Evolutionary conservation across 1,140 invertebrate species (phyloP), one percentile per base, ranked within the genome.

Genomic region (Mercenaria mercenaria): DNA sequence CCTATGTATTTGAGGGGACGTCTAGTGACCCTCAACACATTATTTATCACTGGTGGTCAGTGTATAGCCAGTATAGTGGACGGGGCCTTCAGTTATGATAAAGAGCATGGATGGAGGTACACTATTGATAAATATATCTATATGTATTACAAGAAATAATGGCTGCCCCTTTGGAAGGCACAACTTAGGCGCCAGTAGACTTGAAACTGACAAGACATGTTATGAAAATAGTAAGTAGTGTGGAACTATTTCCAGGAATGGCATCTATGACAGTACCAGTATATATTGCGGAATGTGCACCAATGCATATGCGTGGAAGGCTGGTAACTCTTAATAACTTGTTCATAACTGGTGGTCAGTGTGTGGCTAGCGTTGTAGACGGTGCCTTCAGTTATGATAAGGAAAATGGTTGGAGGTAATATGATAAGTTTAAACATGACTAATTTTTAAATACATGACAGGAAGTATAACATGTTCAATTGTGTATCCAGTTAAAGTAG

Each of bases 261-360:
- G 96, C 97, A n/a, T 97, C 97, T 13, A 97, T 97, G 96, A 96
- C 96, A 41, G 97, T 97, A 1, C 97, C 97, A 3, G 96, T 97
- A 87, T 97, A 97, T 93, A 97, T 97, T 47, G 96, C 97, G 39
- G 97, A 97, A 94, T 95, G 96, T 77, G 95, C 97, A 0, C 96
- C 97, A 23, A 86, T 96, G 23, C 93, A 96, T 83, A 91, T 96
- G 41, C 95, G 97, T n/a, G 97, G 97, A 13, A 93, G 95, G 32
- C 92, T 97, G n/a, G 96, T 97, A 4, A 97, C 97, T 0, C 88
- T 97, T 13, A 97, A 97, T 90, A 96, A 95, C 80, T 90, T 97
- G 26, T 97, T 97, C 93, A 97, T 97, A 69, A 97, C 97, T 37
- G 96, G 96, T 43, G 97, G 97, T 32, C 96, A 97, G 93, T 95